phyloP scores from a whole-genome alignment of 2,797 vertebrate genomes.

The Hoplostethus atlanticus region DNA sequence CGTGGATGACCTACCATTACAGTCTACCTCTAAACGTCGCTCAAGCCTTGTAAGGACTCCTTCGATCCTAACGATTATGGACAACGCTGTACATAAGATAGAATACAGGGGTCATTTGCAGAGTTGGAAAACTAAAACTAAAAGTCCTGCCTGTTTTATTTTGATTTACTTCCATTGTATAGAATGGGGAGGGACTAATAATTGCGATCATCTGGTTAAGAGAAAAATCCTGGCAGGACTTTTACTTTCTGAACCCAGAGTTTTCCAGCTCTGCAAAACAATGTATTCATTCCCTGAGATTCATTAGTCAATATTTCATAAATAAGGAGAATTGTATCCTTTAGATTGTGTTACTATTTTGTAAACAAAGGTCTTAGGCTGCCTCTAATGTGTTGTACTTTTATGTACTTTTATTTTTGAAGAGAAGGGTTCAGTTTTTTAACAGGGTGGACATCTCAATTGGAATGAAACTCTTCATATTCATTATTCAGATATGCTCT shows the following conservation, averaged over 20 bases:
- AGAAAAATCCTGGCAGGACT: too few species aligned
- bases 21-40: neutral
- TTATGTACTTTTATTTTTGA: neutral
- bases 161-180: too few species aligned
- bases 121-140: neutral
- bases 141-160: too few species aligned
- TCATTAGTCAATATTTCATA: too few species aligned
- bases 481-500: slow-evolving; percentile 5
- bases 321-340: too few species aligned
- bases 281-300: too few species aligned
- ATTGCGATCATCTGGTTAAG: too few species aligned
- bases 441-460: neutral
- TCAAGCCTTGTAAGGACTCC: neutral
- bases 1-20: slow-evolving; percentile 29
- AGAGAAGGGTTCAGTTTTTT: neutral
- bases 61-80: neutral
- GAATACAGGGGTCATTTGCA: neutral
- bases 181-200: too few species aligned
- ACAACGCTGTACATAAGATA: neutral
- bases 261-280: too few species aligned
- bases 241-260: too few species aligned
- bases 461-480: neutral
- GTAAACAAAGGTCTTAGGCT: neutral
- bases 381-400: neutral
- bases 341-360: too few species aligned